Evolutionary conservation across 2,888 invertebrate genomes (phyloP), one percentile per base, ranked within the genome.

Genomic region (Argynnis bischoffii): DNA sequence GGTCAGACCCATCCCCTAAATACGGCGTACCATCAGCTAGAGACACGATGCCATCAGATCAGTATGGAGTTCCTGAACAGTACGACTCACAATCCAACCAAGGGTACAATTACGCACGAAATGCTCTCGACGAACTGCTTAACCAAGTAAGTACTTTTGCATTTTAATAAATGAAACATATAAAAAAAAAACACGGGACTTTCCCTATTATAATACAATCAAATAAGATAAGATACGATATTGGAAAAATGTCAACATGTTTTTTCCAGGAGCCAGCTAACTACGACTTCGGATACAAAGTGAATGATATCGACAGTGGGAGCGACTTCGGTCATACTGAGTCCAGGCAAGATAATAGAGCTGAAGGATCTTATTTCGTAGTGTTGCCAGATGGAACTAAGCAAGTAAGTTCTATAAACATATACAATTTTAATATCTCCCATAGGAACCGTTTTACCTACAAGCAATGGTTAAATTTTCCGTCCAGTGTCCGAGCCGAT

Each of bases 301-400:
- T 95, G 18, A 94, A 93, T 72, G 95, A 95, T 72, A 93, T 90
- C 56, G 93, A 93, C 67, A 93, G 93, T 0, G 95, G 94, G 64
- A 94, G 94, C 66, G 95, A 95, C 78, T 95, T 95, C 74, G 95
- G 95, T 0, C 95, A 95, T 79, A 88, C 93, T 75, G 95, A 95
- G 81, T 87, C 93, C 2, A 90, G 95, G 5, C 94, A 95, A 77
- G 95, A 94, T 21, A 94, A 95, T 76, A 88, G 92, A 57, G 94
- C 95, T 41, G 90, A 94, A 54, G 95, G 95, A 0, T 90, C 93
- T 46, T 95, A 95, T 85, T 95, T 95, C 78, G 95, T 95, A 0
- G 92, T 95, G 0, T 85, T 95, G 51, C 95, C 95, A 77, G 95
- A 95, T 87, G 95, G 95, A 0, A 94, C 95, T 70, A 95, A 94